Evolutionary conservation across 2,888 invertebrate species (phyloP), one percentile per base, ranked within the genome.

Genomic region (Orthonychiurus folsomi): DNA sequence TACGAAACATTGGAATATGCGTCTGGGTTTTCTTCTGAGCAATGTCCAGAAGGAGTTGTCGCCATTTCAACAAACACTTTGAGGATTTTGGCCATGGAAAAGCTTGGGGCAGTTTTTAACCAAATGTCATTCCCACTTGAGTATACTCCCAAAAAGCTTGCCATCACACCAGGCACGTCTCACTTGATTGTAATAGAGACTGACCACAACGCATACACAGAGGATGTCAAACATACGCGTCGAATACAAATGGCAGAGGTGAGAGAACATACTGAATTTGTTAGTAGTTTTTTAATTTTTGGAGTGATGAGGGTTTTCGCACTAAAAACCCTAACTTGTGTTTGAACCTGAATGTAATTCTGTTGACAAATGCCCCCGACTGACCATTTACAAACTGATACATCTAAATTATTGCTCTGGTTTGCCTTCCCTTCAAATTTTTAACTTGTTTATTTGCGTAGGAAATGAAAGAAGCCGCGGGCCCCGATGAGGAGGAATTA

Each of bases 31-130:
- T 81, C 83, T 1, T 84, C 84, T 70, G 97, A 99, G 78, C 99
- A 99, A 78, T 99, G 99, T 81, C 93, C 95, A 0, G 99, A 99
- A 78, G 99, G 99, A 70, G 94, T 99, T 72, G 99, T 99, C 0
- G 99, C 99, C 0, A 99, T 99, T 76, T 94, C 96, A 0, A 92
- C 94, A 1, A 99, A 99, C 76, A 97, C 97, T 0, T 80, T 99
- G 59, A 83, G 96, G 75, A 99, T 99, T 82, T 84, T 99, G 77
- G 96, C 97, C 0, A 80, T 99, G 61, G 99, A 99, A 77, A 99
- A 99, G 77, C 80, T 99, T 1, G 99, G 99, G 0, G 96, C 95
- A 0, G 94, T 99, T 1, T 99, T 99, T 77, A 99, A 99, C 79
- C 96, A 96, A 78, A 87, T 92, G 26, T 88, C 89, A 2, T 87